Evolutionary conservation across 2,888 invertebrate genomes (phyloP).

Genomic region (Leistus spinibarbis): DNA sequence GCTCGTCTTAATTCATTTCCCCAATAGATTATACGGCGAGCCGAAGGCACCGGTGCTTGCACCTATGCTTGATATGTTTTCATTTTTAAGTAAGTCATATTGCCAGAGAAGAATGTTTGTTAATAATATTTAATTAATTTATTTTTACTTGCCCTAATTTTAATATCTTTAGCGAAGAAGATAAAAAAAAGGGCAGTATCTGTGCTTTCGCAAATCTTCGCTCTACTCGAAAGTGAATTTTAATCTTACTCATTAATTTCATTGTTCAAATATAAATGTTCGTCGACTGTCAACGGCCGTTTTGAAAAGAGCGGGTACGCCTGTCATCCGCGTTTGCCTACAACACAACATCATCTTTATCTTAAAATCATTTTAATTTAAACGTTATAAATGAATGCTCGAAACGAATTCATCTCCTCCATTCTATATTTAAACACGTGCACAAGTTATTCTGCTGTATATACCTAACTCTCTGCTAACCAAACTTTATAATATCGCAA

Average conservation of each 20-base stretch:
- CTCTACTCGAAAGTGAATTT: constrained; percentile 22
- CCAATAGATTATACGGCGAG: too few species aligned
- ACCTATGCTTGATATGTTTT: too few species aligned
- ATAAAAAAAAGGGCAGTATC: too few species aligned
- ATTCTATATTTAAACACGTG: neutral
- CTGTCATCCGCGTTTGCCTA: neutral
- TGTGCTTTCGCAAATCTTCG: neutral
- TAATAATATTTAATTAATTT: too few species aligned
- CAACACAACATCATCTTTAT: constrained; percentile 17
- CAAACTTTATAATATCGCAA: neutral
- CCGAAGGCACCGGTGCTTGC: too few species aligned
- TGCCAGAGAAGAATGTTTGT: too few species aligned
- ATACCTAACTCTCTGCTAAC: neutral
- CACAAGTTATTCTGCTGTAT: neutral
- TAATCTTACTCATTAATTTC: constrained; percentile 32
- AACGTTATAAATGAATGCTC: constrained; percentile 29
- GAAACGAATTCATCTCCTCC: neutral
- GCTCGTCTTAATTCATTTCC: too few species aligned
- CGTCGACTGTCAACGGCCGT: constrained; percentile 9
- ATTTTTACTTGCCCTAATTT: too few species aligned
- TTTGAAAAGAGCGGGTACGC: neutral
- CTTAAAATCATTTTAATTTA: constrained; percentile 34
- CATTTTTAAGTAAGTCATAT: too few species aligned
- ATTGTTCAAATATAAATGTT: constrained; percentile 26
- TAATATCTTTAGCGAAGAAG: too few species aligned